Percentiles rank a stretch among this genome's conserved stretches.
Evolutionary conservation across 2,797 vertebrate genomes (phyloP).

Genomic region (Gambelia wislizenii): DNA sequence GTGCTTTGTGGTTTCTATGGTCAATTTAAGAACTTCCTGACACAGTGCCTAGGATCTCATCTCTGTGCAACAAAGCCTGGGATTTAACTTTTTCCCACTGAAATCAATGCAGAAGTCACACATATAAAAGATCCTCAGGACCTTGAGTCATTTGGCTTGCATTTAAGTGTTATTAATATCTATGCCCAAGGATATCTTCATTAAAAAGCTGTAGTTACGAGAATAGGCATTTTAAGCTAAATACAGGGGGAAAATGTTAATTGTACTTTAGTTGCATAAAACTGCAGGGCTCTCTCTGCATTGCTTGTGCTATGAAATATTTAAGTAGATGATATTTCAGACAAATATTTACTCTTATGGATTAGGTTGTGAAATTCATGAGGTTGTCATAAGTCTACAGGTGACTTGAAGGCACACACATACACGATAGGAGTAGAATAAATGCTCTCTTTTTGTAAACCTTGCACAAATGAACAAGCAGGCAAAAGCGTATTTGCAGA

Average conservation of each 20-base stretch:
- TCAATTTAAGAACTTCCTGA: background rate
- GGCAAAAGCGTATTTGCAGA: background rate
- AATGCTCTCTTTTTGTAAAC: background rate
- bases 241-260: background rate
- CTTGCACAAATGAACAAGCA: background rate
- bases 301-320: background rate
- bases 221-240: background rate
- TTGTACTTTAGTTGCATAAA: background rate
- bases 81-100: conserved; percentile 10
- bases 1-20: conserved; percentile 13
- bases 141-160: background rate
- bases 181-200: background rate
- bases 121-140: background rate
- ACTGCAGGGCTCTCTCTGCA: background rate
- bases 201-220: background rate
- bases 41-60: background rate
- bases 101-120: background rate
- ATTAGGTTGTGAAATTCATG: background rate
- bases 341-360: background rate
- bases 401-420: too few relatives aligned
- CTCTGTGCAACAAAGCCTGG: conserved; percentile 3
- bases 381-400: too few relatives aligned
- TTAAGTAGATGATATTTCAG: background rate
- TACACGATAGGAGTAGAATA: background rate
- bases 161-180: background rate